Conservation (phyloP, 2,113 vertebrate species). For the Calypte anna region DNA sequence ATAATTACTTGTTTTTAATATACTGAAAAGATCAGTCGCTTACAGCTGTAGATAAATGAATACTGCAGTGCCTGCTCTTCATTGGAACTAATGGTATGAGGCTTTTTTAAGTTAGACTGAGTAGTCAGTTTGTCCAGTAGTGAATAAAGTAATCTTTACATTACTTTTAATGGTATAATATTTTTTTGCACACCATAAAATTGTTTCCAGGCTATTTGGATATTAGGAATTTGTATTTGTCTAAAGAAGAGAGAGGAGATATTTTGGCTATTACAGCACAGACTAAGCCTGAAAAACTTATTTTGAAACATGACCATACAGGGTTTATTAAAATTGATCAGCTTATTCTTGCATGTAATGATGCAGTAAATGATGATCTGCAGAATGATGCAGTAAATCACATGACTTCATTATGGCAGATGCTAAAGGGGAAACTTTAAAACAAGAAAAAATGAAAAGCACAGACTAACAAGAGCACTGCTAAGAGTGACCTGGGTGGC, state of each 20-base stretch:
- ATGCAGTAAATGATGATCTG: no score
- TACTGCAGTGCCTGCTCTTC: not conserved
- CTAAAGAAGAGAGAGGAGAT: not conserved
- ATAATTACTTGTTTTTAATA: not conserved
- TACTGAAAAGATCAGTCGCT: not conserved
- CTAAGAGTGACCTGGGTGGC: not conserved
- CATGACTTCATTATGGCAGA: not conserved
- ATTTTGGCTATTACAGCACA: not conserved
- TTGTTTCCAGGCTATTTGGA: not conserved
- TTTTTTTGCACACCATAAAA: not conserved
- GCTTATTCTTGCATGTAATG: not conserved
- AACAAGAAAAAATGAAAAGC: not conserved
- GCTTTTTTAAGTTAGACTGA: not conserved
- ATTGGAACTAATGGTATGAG: not conserved
- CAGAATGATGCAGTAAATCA: not conserved
- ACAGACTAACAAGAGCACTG: not conserved
- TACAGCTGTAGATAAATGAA: not conserved
- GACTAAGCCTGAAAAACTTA: not conserved
- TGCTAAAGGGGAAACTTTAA: not conserved
- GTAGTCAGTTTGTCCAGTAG: not conserved
- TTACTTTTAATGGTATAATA: not conserved
- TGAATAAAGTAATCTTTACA: not conserved
- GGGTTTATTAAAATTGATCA: slow-evolving; percentile 4
- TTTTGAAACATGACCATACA: not conserved
- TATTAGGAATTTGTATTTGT: not conserved